These are phyloP conservation scores for Acipenser transmontanus DNA, from an alignment of 2,797 vertebrate species.

Conservation along the genomic window DNA sequence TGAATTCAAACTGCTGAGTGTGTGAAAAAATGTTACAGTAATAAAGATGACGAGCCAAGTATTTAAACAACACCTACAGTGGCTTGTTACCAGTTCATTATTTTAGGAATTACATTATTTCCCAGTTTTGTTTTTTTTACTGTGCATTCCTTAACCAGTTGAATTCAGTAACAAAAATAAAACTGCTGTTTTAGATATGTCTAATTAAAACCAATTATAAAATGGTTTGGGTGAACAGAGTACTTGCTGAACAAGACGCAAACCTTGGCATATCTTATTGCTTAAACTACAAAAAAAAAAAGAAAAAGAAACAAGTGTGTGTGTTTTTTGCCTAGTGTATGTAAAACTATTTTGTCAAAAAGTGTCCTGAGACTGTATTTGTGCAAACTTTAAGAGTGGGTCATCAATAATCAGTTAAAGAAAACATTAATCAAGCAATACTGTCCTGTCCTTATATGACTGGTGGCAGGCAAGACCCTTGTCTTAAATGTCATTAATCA, in stretches of 20 bases:
- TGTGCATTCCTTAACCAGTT: too few relatives aligned
- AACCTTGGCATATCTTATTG: too few relatives aligned
- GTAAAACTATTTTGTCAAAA: not conserved
- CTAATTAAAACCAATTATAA: too few relatives aligned
- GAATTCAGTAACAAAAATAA: too few relatives aligned
- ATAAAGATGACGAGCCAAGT: not conserved
- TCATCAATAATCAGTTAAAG: slow-evolving; percentile 4
- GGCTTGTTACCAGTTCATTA: not conserved
- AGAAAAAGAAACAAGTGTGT: too few relatives aligned
- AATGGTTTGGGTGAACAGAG: too few relatives aligned
- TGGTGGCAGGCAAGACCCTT: slow-evolving; percentile 22
- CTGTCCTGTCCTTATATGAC: slow-evolving; percentile 27
- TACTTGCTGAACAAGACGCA: too few relatives aligned
- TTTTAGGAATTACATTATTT: not conserved
- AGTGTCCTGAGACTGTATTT: not conserved
- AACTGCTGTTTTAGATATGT: too few relatives aligned
- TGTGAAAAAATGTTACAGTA: not conserved
- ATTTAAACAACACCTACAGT: not conserved
- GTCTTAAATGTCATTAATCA: slow-evolving; percentile 33
- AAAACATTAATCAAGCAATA: slow-evolving; percentile 30
- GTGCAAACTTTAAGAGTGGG: slow-evolving; percentile 1
- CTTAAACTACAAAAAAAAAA: too few relatives aligned
- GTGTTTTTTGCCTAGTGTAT: too few relatives aligned
- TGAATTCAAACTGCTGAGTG: not conserved
- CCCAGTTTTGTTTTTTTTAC: too few relatives aligned